Base-by-base conservation (phyloP, 2,113 vertebrate species). In the Orycteropus afer region DNA sequence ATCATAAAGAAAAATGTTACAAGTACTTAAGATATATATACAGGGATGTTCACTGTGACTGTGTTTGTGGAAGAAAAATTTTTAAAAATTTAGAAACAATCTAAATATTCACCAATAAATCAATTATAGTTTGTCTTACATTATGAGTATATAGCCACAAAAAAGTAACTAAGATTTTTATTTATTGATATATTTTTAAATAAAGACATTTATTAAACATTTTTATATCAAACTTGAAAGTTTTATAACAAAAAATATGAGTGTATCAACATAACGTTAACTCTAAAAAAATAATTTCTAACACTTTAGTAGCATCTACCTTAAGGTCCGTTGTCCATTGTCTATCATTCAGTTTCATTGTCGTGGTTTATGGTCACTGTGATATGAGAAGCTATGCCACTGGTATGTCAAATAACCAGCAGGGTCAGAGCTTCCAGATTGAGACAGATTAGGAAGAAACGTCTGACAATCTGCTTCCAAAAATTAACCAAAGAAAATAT, bases 81-180 rank as follows among this genome's bases (percentile, higher is more conserved):
- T 65, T 67, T 20, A 3, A 87, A 76, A 71, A n/a, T n/a, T 89
- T 29, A 82, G 27, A 91, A 95, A 79, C 37, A 61, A 74, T 2
- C 42, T 57, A 80, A 73, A 53, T 73, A 77, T 5, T 61, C 23
- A 49, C 69, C 74, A 89, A 59, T 40, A 63, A 79, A 18, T 65
- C 49, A 65, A 4, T 83, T 85, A 78, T 18, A 6, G 53, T 82
- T 77, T 27, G 57, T 77, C 57, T 65, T 37, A 77, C 23, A 49
- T 74, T 74, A n/a, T 83, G 76, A 76, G 14, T 34, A 42, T 47
- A 20, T 86, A 18, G 51, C 23, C 37, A 57, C 63, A 14, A 57
- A 74, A 95, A 93, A 51, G 22, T 57, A 86, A 85, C 63, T 47
- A 59, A 94, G 2, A 40, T 79, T 32, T 84, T 0, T 77, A 55